Evolutionary conservation across 2,113 vertebrate genomes (phyloP).

Genomic region (Actinemys pallida): DNA sequence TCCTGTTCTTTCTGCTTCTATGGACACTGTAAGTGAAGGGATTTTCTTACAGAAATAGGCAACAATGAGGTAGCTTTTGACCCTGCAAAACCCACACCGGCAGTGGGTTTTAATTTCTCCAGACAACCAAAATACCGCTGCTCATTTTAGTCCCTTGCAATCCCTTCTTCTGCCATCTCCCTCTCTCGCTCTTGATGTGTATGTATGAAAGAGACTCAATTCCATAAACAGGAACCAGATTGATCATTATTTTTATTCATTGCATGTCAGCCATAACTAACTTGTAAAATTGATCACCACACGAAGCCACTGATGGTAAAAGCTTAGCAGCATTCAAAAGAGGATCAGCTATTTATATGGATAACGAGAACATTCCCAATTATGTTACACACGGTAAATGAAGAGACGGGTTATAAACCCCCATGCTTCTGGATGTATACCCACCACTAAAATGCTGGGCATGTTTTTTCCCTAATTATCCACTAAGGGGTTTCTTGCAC

Average conservation of each 20-base stretch:
- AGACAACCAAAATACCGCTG: neutral
- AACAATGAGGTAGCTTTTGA: neutral
- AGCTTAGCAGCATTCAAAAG: neutral
- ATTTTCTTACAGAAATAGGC: neutral
- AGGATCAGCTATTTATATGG: neutral
- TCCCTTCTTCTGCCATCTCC: neutral
- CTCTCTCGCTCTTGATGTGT: neutral
- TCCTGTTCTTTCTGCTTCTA: neutral
- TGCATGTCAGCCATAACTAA: neutral
- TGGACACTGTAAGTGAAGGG: neutral
- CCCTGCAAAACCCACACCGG: neutral
- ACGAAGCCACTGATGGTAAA: neutral
- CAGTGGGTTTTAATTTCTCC: neutral
- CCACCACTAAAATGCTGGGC: neutral
- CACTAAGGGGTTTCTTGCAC: accelerated
- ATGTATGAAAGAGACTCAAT: neutral
- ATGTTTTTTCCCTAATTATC: neutral
- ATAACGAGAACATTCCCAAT: accelerated
- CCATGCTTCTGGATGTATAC: neutral
- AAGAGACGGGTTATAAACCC: neutral
- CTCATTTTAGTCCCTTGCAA: neutral
- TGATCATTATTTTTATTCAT: neutral
- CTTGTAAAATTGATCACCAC: neutral
- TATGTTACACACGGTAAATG: accelerated
- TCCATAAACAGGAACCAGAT: neutral